A percentile compares a stretch with the other conserved stretches of the same genome.
Evolutionary conservation across 2,797 vertebrate species (phyloP).

Genomic region (Sebastes steindachneri): DNA sequence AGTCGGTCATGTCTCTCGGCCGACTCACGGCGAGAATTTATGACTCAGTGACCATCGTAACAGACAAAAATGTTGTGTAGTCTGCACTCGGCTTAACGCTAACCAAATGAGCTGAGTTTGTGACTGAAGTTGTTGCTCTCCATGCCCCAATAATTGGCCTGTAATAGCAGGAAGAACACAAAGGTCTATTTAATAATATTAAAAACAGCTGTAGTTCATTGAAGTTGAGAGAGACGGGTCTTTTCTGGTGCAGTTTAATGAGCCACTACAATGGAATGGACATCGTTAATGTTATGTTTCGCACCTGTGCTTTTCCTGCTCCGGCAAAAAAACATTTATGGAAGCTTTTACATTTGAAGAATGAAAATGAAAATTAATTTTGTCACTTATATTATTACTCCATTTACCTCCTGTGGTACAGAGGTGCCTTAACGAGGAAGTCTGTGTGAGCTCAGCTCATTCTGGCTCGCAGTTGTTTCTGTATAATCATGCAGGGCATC

Average conservation of each 20-base stretch:
- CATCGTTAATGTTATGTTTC: background rate
- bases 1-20: background rate
- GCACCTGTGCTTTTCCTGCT: background rate
- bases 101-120: background rate
- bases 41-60: background rate
- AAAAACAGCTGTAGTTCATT: background rate
- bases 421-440: background rate
- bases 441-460: background rate
- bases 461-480: background rate
- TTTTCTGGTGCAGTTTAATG: background rate
- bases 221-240: background rate
- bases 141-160: background rate
- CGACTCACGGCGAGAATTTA: background rate
- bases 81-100: background rate
- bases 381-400: background rate
- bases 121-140: background rate
- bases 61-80: background rate
- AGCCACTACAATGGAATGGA: constrained; percentile 15
- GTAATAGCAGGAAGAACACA: background rate
- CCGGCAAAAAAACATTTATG: background rate
- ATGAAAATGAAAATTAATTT: background rate
- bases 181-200: background rate
- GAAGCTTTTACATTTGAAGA: background rate
- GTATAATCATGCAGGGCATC: background rate
- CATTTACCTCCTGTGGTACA: background rate